phyloP scores from a whole-genome alignment of 2,113 vertebrate species.

The Ahaetulla prasina region DNA sequence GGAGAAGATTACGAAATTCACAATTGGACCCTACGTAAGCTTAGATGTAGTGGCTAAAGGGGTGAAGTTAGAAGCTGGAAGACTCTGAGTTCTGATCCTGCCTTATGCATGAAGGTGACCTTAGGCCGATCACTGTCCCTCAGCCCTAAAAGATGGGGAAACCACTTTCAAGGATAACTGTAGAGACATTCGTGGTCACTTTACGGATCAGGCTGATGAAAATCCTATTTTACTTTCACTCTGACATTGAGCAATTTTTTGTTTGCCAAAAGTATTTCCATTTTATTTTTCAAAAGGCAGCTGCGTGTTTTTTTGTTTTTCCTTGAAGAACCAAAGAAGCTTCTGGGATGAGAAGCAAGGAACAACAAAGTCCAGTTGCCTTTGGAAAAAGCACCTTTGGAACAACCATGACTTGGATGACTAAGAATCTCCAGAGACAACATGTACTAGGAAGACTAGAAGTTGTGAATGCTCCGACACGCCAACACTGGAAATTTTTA shows the following conservation, averaged over 20 bases:
- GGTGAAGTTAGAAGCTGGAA: not conserved
- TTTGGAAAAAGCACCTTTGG: too few species aligned
- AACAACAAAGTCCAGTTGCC: too few species aligned
- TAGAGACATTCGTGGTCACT: not conserved
- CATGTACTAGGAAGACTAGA: not conserved
- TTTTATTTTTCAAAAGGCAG: not conserved
- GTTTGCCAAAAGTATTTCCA: not conserved
- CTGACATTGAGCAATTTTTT: not conserved
- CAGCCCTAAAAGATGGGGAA: not conserved
- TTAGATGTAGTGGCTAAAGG: not conserved
- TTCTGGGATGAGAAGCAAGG: too few species aligned
- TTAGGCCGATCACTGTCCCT: not conserved
- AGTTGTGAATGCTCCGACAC: too few species aligned
- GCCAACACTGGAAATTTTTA: too few species aligned
- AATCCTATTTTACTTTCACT: not conserved
- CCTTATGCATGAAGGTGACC: not conserved
- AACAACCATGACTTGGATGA: too few species aligned
- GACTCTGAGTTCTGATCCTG: not conserved
- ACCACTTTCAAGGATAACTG: not conserved
- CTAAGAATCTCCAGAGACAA: too few species aligned
- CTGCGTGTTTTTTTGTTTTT: too few species aligned
- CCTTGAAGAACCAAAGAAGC: too few species aligned
- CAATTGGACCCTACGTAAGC: not conserved
- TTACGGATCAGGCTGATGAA: not conserved
- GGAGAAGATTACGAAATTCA: not conserved